Evolutionary conservation across 2,797 vertebrate species (phyloP), one percentile per base, ranked within the genome.

Genomic region (Intellagama lesueurii): DNA sequence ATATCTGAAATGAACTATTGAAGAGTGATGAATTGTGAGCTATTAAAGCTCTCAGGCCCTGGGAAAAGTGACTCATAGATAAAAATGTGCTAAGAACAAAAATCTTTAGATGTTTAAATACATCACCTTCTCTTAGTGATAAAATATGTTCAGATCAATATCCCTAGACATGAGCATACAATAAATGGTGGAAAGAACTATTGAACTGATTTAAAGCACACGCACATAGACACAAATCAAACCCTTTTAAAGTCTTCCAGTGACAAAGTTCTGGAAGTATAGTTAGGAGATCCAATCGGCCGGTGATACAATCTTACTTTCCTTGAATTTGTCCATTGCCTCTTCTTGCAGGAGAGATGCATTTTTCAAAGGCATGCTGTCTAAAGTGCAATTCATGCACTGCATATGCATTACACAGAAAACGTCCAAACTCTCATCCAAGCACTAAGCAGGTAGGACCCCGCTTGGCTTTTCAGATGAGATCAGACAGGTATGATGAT

Each of bases 61-160:
- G 8, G 77, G 73, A 82, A 44, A 93, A 94, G 90, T 87, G 88
- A 78, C 60, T 94, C 76, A 91, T 87, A 66, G 66, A 91, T 93
- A 94, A 92, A 94, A 94, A 73, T 90, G 49, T 79, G 78, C 52
- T 92, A 47, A 94, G 89, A 93, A 89, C 19, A 94, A 94, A 94
- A 94, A 92, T 91, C 85, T 93, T 93, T 90, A 83, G 66, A 76
- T 89, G 73, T 56, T 95, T 95, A 95, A 96, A 88, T 89, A 93
- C 24, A 92, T 92, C 76, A 94, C 17, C 86, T 90, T 16, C 70
- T 90, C 85, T 91, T 93, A 95, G 89, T 44, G 85, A 93, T 93
- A 94, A 96, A 95, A 93, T 94, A 91, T 82, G 30, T 92, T 95
- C 66, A 0, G 87, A 94, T 96, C 94, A 93, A 95, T 95, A 95